Evolutionary conservation across 2,797 vertebrate genomes (phyloP), one percentile per base, ranked within the genome.

Genomic region (Pipistrellus pygmaeus): DNA sequence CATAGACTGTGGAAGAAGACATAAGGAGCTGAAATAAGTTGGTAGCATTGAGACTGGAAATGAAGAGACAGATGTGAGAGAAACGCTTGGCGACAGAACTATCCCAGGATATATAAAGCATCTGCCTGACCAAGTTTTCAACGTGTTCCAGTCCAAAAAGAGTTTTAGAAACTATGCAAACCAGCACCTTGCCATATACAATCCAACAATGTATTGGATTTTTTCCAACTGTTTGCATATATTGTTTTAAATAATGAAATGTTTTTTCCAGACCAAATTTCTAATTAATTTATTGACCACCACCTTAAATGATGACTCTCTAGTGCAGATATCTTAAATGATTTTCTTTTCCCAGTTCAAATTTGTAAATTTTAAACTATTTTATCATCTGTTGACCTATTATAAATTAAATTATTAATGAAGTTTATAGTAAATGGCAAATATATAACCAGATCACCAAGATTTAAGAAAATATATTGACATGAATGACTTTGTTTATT

Each of bases 361-460:
- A 97, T 94, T 96, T 97, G 91, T 89, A 94, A 96, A 95, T 96
- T 97, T 97, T 98, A 96, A 97, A 97, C 95, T 96, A 96, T 32
- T 76, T 98, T 96, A 95, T 96, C 97, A 98, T 97, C 97, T 97
- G 97, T 94, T 98, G 92, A 95, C 84, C 93, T 95, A 97, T 93
- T 91, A 96, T 97, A 96, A 97, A 97, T 97, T 87, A 88, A 95
- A 96, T 98, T 96, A 95, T 97, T 95, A 93, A 93, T 89, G 91
- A 93, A 93, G 73, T 82, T 88, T 73, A 69, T 78, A 78, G 60
- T 85, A 72, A 90, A 60, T 35, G 60, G 92, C 23, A 96, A 96
- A 84, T 86, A 82, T 48, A 94, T 57, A 95, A 80, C 21, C 9
- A 93, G 30, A 78, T 88, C 73, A 84, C 87, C 35, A 46, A 75